Evolutionary conservation across 2,113 vertebrate genomes (phyloP), one percentile per base, ranked within the genome.

Genomic region (Baryphthengus martii): DNA sequence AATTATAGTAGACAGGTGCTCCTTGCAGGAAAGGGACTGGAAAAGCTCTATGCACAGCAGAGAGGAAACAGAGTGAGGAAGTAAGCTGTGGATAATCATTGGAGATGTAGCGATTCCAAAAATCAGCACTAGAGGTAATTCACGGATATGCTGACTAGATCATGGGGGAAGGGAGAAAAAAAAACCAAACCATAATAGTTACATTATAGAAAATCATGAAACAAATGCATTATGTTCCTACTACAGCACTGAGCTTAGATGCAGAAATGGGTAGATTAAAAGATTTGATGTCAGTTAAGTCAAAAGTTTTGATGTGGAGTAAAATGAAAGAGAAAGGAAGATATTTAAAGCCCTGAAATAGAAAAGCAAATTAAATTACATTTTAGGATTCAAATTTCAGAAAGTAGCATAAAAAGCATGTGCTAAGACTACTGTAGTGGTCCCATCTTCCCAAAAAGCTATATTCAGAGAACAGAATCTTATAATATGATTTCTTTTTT

Each of bases 31-130:
- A 93, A 99, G 97, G 28, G 99, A 99, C 93, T 99, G 99, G 97
- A 99, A 99, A 85, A 99, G 98, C 89, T 99, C 98, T 88, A 99
- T 98, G 89, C 99, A 99, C 72, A 99, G 98, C 86, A 99, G 97
- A 88, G 99, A 99, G 42, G 99, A 99, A 52, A 99, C 98, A 3
- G 99, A 99, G 93, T 99, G 99, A 89, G 99, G 98, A 92, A 99
- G 98, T 93, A 99, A 97, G 68, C 98, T 98, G 93, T 99, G 99
- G 97, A 99, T 98, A 96, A 99, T 98, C 97, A 99, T 98, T 82
- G 99, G 99, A 75, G 99, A 99, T 2, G 99, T 99, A 90, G 99
- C 99, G 0, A 99, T 99, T 81, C 99, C 99, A 95, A 99, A 99
- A 97, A 99, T 96, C 85, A 99, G 98, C 89, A 98, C 98, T 63